Evolutionary conservation across 2,797 vertebrate species (phyloP).

Genomic region (Melanotaenia trifasciata): DNA sequence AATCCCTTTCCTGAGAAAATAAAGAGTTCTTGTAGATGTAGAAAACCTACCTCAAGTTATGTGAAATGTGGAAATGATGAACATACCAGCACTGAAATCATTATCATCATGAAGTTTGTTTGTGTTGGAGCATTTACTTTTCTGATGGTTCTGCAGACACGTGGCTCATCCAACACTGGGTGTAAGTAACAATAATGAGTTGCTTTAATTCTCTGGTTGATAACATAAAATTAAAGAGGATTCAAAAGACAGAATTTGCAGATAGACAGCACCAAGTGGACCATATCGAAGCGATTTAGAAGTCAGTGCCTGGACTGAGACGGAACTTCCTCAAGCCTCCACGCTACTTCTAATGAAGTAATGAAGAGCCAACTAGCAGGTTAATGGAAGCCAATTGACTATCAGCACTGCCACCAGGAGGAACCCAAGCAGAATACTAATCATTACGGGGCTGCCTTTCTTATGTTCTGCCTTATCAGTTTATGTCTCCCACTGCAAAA

Average conservation of each 20-base stretch:
- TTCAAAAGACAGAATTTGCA: slow-evolving; percentile 5
- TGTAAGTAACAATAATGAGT: background rate
- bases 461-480: slow-evolving; percentile 55
- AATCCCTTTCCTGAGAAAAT: slow-evolving; percentile 25
- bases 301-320: slow-evolving; percentile 47
- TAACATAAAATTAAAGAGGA: background rate
- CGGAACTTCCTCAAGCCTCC: slow-evolving; percentile 52
- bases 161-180: slow-evolving; percentile 2
- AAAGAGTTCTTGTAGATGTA: background rate
- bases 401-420: slow-evolving; percentile 49
- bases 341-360: slow-evolving; percentile 63
- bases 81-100: slow-evolving; percentile 8
- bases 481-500: slow-evolving; percentile 30
- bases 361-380: slow-evolving; percentile 70
- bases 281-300: slow-evolving; percentile 8
- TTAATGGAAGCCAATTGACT: slow-evolving; percentile 75
- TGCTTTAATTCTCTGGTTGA: slow-evolving; percentile 13
- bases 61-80: background rate
- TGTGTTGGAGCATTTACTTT: too few relatives aligned
- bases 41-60: background rate
- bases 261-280: slow-evolving; percentile 1
- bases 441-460: slow-evolving; percentile 41
- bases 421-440: slow-evolving; percentile 60
- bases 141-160: background rate
- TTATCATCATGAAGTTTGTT: background rate